Percentiles rank a stretch among this genome's conserved stretches.
phyloP scores from a whole-genome alignment of 2,888 invertebrate species.

The Malacosoma neustria region DNA sequence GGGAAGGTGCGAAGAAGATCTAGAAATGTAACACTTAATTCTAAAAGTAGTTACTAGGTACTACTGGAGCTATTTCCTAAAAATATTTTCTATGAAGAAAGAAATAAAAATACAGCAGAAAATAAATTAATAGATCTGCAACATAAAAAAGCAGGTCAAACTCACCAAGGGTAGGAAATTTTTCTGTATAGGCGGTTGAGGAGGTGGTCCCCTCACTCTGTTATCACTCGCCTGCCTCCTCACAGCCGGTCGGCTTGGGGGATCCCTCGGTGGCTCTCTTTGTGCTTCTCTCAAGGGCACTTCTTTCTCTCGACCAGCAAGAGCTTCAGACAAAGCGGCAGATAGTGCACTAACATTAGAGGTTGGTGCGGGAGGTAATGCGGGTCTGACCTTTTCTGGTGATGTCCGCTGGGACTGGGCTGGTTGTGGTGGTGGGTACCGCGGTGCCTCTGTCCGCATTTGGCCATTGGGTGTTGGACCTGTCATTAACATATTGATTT shows the following conservation, averaged over 20 bases:
- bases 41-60: too few species aligned
- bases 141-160: too few species aligned
- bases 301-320: constrained; percentile 37
- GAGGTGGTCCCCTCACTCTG: constrained; percentile 83
- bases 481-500: too few species aligned
- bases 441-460: constrained; percentile 47
- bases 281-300: constrained; percentile 21
- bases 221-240: constrained; percentile 57
- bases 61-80: too few species aligned
- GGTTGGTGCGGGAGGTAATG: constrained; percentile 23
- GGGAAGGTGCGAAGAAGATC: too few species aligned
- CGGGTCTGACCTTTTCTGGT: constrained; percentile 43
- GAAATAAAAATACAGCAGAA: too few species aligned
- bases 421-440: constrained; percentile 43
- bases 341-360: constrained; percentile 49
- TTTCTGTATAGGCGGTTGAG: constrained; percentile 84
- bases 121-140: too few species aligned
- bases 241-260: constrained; percentile 34
- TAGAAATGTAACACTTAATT: too few species aligned
- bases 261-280: constrained; percentile 52
- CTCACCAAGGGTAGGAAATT: constrained; percentile 78
- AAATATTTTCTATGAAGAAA: too few species aligned
- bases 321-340: constrained; percentile 47
- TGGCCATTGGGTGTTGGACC: constrained; percentile 57
- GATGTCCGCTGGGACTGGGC: constrained; percentile 36